Conservation (phyloP, 1,140 invertebrate genomes). For the Heliothis subflexa region DNA sequence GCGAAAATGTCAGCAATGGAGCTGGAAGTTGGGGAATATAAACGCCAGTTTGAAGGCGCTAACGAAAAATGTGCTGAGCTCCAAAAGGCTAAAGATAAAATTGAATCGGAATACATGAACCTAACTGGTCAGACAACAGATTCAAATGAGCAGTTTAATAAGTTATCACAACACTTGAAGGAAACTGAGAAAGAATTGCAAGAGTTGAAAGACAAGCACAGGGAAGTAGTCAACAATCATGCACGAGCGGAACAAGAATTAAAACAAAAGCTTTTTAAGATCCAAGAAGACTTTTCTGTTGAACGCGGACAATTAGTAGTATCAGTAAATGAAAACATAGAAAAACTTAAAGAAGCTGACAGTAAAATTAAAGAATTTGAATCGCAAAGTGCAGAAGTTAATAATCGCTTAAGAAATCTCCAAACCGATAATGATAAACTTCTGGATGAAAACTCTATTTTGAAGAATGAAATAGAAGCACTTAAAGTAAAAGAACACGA, state of each 20-base stretch:
- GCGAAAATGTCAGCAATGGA: slow-evolving; percentile 76
- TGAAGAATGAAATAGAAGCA: slow-evolving; percentile 79
- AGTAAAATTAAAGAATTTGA: slow-evolving; percentile 75
- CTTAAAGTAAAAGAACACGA: slow-evolving; percentile 80
- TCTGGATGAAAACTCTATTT: slow-evolving; percentile 77
- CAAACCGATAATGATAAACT: slow-evolving; percentile 73
- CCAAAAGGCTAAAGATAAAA: slow-evolving; percentile 81
- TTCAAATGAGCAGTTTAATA: slow-evolving; percentile 84
- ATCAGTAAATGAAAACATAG: slow-evolving; percentile 69
- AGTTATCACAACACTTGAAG: slow-evolving; percentile 80
- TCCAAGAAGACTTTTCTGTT: slow-evolving; percentile 77
- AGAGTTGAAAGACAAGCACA: slow-evolving; percentile 79
- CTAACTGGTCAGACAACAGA: slow-evolving; percentile 80
- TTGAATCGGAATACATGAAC: slow-evolving; percentile 82
- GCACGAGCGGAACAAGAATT: slow-evolving; percentile 81
- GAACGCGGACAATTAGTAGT: slow-evolving; percentile 72
- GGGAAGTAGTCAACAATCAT: slow-evolving; percentile 77
- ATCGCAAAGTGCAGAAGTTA: slow-evolving; percentile 58
- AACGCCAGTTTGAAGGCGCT: slow-evolving; percentile 75
- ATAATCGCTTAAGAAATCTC: slow-evolving; percentile 66
- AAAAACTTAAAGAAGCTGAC: slow-evolving; percentile 72
- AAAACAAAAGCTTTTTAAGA: slow-evolving; percentile 82
- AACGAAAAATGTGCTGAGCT: slow-evolving; percentile 79
- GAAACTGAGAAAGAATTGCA: slow-evolving; percentile 83
- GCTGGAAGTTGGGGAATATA: slow-evolving; percentile 81